Conservation (phyloP, 1,140 invertebrate genomes). For the Calephelis nemesis region DNA sequence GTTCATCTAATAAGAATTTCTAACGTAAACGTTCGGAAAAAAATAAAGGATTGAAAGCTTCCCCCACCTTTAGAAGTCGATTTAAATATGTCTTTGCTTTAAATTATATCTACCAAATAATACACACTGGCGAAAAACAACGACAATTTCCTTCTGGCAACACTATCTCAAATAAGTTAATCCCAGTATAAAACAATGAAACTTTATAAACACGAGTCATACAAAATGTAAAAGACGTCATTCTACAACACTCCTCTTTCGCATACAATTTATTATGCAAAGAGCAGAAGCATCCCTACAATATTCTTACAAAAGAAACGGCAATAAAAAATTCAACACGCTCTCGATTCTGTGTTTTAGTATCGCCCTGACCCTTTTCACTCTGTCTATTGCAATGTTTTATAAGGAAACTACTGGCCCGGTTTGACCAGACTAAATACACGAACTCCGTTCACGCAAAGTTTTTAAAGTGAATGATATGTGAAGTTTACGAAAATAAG, state of each 20-base stretch:
- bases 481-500: too few species aligned
- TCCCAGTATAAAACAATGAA: not conserved
- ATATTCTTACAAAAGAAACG: conserved; percentile 14
- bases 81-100: too few species aligned
- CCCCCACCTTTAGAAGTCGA: too few species aligned
- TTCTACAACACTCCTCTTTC: conserved; percentile 1
- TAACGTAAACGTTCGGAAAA: too few species aligned
- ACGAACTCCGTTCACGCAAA: too few species aligned
- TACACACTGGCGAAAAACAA: too few species aligned
- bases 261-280: conserved; percentile 13
- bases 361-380: conserved; percentile 12
- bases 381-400: conserved; percentile 18
- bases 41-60: too few species aligned
- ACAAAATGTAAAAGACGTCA: conserved; percentile 10
- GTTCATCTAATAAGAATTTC: too few species aligned
- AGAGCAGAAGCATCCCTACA: conserved; percentile 8
- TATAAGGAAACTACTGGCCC: conserved; percentile 3
- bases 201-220: not conserved
- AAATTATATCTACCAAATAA: too few species aligned
- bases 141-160: too few species aligned
- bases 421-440: not conserved
- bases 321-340: conserved; percentile 18
- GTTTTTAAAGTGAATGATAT: too few species aligned
- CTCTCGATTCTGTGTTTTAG: conserved; percentile 17
- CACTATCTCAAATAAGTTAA: too few species aligned